Evolutionary conservation across 1,140 invertebrate genomes (phyloP), one percentile per base, ranked within the genome.

Genomic region (Plectus sambesii): DNA sequence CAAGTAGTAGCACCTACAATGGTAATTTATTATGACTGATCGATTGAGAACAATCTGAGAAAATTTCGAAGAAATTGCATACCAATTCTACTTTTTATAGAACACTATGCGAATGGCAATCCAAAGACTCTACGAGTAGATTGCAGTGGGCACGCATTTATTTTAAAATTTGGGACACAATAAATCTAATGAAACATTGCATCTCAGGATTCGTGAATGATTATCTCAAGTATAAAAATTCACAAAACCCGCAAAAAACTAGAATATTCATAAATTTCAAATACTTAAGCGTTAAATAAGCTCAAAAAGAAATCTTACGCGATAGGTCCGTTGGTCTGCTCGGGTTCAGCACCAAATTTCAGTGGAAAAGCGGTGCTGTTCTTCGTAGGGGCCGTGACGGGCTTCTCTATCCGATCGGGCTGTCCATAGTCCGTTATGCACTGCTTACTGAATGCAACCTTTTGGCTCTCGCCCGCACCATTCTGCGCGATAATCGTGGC

Each of bases 401-500:
- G 60, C 22, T 60, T 53, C 20, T 61, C 59, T 20, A 62, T 62
- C 15, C 51, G 17, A 30, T 63, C 65, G 6, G 63, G 63, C 33
- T 68, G 49, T 17, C 65, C 66, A 49, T 50, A 67, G 37, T 68
- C 56, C 39, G 62, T 66, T 6, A 66, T 30, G 43, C 64, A 67
- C 25, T 67, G 57, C 19, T 57, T 41, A 25, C 45, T 22, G 39
- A 66, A 63, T 6, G 49, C 30, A 3, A 48, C 47, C 9, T 57
- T 46, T 8, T 36, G 38, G 12, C 58, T 62, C 33, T 43, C 33
- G n/a, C 66, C 66, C 6, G 64, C 66, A 12, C 46, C 52, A 38
- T 67, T 67, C 37, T 69, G 61, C 1, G 63, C 64, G 66, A 66
- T 69, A 3, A 67, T 49, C 15, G 63, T 58, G 12, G 63, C 66